A percentile compares a stretch with the other conserved stretches of the same genome.
Conservation (phyloP, 2,113 vertebrate species). For the Irena cyanogastra region DNA sequence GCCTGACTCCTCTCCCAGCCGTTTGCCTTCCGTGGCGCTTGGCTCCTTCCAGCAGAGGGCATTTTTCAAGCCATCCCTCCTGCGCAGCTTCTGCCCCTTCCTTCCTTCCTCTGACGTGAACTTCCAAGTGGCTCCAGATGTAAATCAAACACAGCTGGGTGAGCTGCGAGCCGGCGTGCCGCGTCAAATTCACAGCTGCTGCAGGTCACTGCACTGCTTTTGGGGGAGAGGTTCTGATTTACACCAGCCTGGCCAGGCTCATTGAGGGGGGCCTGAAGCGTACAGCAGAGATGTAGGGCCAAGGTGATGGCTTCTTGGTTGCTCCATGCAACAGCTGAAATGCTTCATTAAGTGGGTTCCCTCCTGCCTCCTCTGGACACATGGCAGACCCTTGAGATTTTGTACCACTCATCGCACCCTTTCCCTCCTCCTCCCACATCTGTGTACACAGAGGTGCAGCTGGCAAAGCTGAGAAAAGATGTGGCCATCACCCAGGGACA, state of each 20-base stretch:
- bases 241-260: neutral
- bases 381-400: neutral
- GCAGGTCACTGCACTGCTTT: neutral
- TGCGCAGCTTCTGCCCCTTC: neutral
- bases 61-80: neutral
- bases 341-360: neutral
- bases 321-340: neutral
- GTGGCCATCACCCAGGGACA: neutral
- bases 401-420: neutral
- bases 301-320: neutral
- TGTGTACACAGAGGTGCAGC: neutral
- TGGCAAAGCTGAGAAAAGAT: neutral
- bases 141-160: slow-evolving; percentile 21
- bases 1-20: neutral
- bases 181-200: neutral
- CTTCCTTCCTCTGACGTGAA: neutral
- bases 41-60: slow-evolving; percentile 1
- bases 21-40: neutral
- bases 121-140: slow-evolving; percentile 9
- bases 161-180: accelerated
- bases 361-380: neutral
- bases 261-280: neutral
- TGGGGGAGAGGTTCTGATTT: neutral
- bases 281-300: neutral
- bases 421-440: neutral